Evolutionary conservation across 2,797 vertebrate genomes (phyloP).

Genomic region (Simalia tracyae): DNA sequence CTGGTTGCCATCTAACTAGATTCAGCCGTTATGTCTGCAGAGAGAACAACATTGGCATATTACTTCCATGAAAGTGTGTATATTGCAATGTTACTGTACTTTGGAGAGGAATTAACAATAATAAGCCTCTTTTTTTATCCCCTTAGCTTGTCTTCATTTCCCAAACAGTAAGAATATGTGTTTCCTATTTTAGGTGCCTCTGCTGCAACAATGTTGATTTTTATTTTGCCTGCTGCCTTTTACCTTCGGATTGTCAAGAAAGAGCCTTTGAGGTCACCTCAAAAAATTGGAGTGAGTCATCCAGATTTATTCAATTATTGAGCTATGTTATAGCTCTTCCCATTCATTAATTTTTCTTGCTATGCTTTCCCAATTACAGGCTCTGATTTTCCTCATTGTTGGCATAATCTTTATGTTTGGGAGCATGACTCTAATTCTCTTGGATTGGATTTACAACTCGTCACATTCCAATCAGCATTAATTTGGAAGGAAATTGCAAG

Average conservation of each 20-base stretch:
- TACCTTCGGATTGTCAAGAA: slow-evolving; percentile 93
- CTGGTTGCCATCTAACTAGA: background rate
- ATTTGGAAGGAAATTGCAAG: slow-evolving; percentile 49
- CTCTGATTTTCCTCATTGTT: slow-evolving; percentile 84
- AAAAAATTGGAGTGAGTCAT: slow-evolving; percentile 90
- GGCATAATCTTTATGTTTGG: slow-evolving; percentile 93
- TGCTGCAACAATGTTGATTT: slow-evolving; percentile 95
- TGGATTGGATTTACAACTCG: slow-evolving; percentile 94
- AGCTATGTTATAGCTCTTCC: background rate
- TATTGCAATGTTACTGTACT: background rate
- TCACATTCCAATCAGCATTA: slow-evolving; percentile 83
- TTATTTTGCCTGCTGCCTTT: slow-evolving; percentile 93
- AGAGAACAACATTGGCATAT: background rate
- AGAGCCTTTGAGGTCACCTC: slow-evolving; percentile 82
- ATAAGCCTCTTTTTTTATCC: background rate
- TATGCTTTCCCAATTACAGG: slow-evolving; percentile 72
- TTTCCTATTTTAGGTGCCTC: slow-evolving; percentile 83
- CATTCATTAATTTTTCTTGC: slow-evolving; percentile 37
- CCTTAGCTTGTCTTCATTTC: background rate
- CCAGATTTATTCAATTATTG: background rate
- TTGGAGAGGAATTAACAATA: background rate
- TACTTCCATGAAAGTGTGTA: background rate
- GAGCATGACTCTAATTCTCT: slow-evolving; percentile 91
- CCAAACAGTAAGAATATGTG: background rate
- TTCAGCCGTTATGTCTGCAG: background rate